These are phyloP conservation scores for Plebejus anna DNA, from an alignment of 2,888 invertebrate species.

Conservation along the genomic window DNA sequence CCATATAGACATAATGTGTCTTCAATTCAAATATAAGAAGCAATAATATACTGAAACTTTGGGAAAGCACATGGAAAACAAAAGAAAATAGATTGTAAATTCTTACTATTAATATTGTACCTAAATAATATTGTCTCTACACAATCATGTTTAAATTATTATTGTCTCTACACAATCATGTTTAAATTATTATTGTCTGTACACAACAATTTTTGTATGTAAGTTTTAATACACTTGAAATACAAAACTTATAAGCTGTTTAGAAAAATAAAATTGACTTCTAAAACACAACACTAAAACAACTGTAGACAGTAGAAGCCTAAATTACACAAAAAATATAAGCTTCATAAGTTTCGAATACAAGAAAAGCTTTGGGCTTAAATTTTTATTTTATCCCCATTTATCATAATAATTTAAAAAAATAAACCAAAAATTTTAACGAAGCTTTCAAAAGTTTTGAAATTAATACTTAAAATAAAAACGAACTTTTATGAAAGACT, in stretches of 20 bases:
- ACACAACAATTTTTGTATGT: no score
- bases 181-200: no score
- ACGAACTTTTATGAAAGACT: not conserved
- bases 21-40: not conserved
- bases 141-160: no score
- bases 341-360: not conserved
- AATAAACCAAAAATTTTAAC: no score
- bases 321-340: not conserved
- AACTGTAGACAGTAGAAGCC: not conserved
- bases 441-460: not conserved
- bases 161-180: no score
- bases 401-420: no score
- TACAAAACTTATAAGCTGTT: not conserved
- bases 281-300: not conserved
- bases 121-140: no score
- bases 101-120: no score
- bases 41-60: not conserved
- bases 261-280: not conserved
- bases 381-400: no score
- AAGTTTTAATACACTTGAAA: no score
- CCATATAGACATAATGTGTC: not conserved
- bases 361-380: not conserved
- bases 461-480: not conserved
- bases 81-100: no score
- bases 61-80: not conserved